These are phyloP conservation scores for Megaleporinus macrocephalus DNA, from an alignment of 2,113 vertebrate genomes.

Conservation along the genomic window DNA sequence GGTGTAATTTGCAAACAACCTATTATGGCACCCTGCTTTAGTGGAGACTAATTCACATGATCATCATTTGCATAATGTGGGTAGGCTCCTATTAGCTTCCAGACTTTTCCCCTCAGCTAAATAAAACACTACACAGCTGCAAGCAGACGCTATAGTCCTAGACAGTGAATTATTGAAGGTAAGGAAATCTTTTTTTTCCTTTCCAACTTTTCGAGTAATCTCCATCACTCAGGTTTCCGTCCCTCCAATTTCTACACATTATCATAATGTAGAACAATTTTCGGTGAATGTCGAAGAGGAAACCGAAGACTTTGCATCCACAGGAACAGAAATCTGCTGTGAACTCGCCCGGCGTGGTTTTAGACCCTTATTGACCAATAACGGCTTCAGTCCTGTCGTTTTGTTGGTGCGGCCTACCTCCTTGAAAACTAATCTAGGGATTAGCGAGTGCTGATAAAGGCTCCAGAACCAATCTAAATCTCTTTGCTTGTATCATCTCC, in stretches of 20 bases:
- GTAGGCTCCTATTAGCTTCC: neutral
- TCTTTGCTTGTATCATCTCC: slow-evolving; percentile 54
- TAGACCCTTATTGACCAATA: slow-evolving; percentile 23
- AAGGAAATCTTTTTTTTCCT: slow-evolving; percentile 30
- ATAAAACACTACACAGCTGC: neutral
- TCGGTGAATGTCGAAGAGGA: slow-evolving; percentile 21
- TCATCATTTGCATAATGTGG: neutral
- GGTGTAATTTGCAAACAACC: too few species aligned
- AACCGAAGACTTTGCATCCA: slow-evolving; percentile 26
- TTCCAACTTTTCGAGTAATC: neutral
- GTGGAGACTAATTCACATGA: neutral
- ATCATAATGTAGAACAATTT: slow-evolving; percentile 27
- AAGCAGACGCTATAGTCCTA: neutral
- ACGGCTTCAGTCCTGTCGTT: slow-evolving; percentile 25
- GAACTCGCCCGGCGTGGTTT: slow-evolving; percentile 12
- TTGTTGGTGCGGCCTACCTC: slow-evolving; percentile 37
- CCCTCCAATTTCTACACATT: slow-evolving; percentile 18
- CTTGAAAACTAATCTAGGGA: slow-evolving; percentile 59
- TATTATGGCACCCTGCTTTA: too few species aligned
- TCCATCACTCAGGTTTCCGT: slow-evolving; percentile 1
- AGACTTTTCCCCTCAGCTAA: neutral
- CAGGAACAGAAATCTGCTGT: slow-evolving; percentile 3
- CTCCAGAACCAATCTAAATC: slow-evolving; percentile 43
- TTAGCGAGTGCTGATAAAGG: slow-evolving; percentile 44
- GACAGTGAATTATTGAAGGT: neutral